Conservation (phyloP, 2,113 vertebrate genomes). For the Polypterus bichir region DNA sequence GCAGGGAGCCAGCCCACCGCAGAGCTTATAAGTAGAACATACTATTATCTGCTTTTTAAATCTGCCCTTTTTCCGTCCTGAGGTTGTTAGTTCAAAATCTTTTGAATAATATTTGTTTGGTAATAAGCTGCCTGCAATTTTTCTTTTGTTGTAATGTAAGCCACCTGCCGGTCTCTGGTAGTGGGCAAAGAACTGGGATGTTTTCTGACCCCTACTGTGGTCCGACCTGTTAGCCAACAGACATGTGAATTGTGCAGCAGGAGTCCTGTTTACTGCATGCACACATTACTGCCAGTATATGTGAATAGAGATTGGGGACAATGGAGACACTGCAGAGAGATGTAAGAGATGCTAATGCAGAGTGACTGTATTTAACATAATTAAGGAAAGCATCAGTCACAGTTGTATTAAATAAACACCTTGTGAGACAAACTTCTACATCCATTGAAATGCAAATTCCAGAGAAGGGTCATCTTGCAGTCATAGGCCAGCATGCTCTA, state of each 20-base stretch:
- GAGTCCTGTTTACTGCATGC: background rate
- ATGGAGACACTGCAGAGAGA: background rate
- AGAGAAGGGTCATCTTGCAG: conserved; percentile 22
- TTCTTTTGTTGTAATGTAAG: no score
- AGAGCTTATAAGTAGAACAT: no score
- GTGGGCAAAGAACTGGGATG: background rate
- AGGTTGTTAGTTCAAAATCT: no score
- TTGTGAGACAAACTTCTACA: conserved; percentile 23
- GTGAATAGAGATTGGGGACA: no score
- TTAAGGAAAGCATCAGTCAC: conserved; percentile 35
- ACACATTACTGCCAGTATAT: no score
- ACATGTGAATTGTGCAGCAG: background rate
- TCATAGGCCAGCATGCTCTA: conserved; percentile 22
- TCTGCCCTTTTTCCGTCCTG: no score
- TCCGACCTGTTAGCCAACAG: background rate
- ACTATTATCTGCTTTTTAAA: no score
- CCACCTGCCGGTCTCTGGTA: no score
- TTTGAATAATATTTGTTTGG: no score
- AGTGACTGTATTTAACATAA: conserved; percentile 16
- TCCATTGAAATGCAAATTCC: conserved; percentile 6
- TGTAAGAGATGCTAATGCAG: background rate
- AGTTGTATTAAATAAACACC: conserved; percentile 32
- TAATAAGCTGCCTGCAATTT: no score
- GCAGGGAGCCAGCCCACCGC: no score
- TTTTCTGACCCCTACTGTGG: background rate